These are phyloP conservation scores for Drosophila quinaria DNA, from an alignment of 2,888 invertebrate species.

Conservation along the genomic window DNA sequence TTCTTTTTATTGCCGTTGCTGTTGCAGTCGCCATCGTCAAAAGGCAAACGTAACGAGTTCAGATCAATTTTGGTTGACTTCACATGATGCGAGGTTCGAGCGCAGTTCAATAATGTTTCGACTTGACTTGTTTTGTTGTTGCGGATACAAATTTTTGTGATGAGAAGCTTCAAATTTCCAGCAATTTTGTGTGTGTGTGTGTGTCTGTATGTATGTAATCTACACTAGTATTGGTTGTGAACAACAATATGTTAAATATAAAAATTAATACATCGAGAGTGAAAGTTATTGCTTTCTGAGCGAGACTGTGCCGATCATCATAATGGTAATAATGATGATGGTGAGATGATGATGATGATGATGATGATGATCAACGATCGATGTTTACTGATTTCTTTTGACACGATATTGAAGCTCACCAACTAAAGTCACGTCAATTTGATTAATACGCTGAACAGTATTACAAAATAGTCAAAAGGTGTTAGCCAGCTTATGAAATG, in stretches of 20 bases:
- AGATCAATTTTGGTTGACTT: conserved; percentile 81
- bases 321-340: conserved; percentile 18
- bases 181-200: conserved; percentile 30
- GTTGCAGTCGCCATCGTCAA: conserved; percentile 60
- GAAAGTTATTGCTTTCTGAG: conserved; percentile 80
- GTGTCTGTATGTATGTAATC: conserved; percentile 11
- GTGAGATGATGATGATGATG: conserved; percentile 21
- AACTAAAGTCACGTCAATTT: conserved; percentile 71
- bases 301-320: conserved; percentile 58
- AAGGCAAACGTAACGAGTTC: conserved; percentile 77
- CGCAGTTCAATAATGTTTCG: conserved; percentile 69
- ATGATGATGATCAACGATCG: conserved; percentile 27
- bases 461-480: conserved; percentile 71
- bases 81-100: conserved; percentile 54
- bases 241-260: conserved; percentile 82
- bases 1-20: conserved; percentile 79
- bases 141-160: conserved; percentile 47
- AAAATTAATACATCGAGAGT: conserved; percentile 84
- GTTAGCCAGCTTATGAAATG: conserved; percentile 65
- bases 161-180: conserved; percentile 65
- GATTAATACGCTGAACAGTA: conserved; percentile 71
- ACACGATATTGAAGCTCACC: conserved; percentile 36
- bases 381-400: conserved; percentile 68
- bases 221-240: conserved; percentile 44
- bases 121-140: conserved; percentile 59